phyloP scores from a whole-genome alignment of 2,113 vertebrate species.

The Procapra przewalskii region DNA sequence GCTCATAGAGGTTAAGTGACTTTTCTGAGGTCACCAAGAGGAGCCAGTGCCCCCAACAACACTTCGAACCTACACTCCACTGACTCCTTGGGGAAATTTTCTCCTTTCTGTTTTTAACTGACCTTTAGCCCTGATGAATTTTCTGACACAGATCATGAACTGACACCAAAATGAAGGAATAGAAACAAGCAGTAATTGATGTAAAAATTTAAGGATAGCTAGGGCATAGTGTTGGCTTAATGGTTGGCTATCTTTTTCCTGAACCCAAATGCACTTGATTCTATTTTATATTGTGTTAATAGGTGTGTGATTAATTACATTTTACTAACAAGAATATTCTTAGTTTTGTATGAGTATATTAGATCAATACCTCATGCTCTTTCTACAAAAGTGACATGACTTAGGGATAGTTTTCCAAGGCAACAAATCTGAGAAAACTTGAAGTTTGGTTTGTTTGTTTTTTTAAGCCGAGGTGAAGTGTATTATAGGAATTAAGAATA shows the following conservation, averaged over 20 bases:
- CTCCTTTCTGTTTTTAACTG: neutral
- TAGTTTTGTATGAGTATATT: neutral
- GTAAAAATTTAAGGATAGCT: neutral
- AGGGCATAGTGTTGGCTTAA: neutral
- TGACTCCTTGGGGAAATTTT: neutral
- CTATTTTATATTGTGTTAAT: neutral
- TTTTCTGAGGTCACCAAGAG: neutral
- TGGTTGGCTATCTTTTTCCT: neutral
- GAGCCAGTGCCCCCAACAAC: neutral
- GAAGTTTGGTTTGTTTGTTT: neutral
- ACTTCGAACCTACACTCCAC: neutral
- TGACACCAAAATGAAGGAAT: neutral
- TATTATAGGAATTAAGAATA: neutral
- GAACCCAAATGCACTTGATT: neutral
- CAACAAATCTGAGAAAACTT: neutral
- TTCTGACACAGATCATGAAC: neutral
- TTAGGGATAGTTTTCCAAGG: neutral
- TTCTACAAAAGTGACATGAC: neutral
- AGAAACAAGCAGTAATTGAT: neutral
- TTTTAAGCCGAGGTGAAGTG: neutral
- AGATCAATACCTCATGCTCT: neutral
- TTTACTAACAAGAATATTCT: neutral
- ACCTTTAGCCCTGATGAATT: neutral
- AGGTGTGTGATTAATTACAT: neutral
- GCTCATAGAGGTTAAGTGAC: neutral